Evolutionary conservation across 2,797 vertebrate species (phyloP).

Genomic region (Enoplosus armatus): DNA sequence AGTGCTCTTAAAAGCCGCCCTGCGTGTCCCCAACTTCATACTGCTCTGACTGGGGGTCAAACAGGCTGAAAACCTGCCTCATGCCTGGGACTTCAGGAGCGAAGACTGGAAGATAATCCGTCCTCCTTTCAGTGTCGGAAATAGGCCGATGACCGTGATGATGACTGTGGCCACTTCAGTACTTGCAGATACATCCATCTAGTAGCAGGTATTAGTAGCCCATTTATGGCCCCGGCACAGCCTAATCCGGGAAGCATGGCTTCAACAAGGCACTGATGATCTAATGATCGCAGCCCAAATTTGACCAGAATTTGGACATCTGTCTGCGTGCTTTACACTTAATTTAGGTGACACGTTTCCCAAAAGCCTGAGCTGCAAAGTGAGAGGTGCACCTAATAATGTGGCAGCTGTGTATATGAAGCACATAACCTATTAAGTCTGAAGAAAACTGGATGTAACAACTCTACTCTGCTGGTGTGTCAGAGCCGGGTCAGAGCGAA

Average conservation of each 20-base stretch:
- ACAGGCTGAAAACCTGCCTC: background rate
- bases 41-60: background rate
- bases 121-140: background rate
- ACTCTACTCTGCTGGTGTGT: conserved; percentile 24
- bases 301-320: background rate
- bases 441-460: conserved; percentile 52
- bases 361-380: conserved; percentile 25
- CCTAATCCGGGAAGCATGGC: background rate
- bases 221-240: background rate
- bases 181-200: background rate
- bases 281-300: conserved; percentile 3
- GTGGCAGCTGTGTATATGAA: conserved; percentile 15
- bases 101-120: background rate
- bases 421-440: conserved; percentile 41
- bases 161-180: background rate
- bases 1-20: background rate
- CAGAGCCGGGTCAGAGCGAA: conserved; percentile 57
- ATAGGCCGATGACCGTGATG: conserved; percentile 2
- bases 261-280: background rate
- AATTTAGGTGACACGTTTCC: background rate
- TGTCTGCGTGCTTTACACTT: conserved; percentile 4
- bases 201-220: background rate
- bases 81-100: background rate
- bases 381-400: conserved; percentile 27
- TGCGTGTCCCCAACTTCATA: no score